Evolutionary conservation across 2,888 invertebrate genomes (phyloP), one percentile per base, ranked within the genome.

Genomic region (Metalampra italica): DNA sequence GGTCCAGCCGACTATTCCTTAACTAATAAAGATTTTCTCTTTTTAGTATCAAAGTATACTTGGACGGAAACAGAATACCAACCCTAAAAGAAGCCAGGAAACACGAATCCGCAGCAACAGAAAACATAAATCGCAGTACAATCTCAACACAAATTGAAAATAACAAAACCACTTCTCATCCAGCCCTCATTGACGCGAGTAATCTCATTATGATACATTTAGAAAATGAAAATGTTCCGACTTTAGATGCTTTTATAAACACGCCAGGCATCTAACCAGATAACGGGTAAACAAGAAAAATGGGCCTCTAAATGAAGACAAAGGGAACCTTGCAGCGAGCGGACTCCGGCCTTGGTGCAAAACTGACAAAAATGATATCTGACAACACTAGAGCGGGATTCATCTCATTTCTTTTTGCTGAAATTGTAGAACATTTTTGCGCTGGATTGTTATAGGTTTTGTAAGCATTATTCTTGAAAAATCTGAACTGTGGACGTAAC

Each of bases 231-330:
- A 55, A 54, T 43, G 48, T 50, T 49, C 46, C 45, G 41, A 30
- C 46, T 51, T 42, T 51, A 46, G 49, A 47, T 39, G 48, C 15
- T 54, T 53, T 53, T 49, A 53, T 48, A 48, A 47, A 54, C 45
- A 47, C 36, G 53, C 51, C 54, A 53, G 49, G 15, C 14, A n/a
- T 36, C 54, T 55, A 57, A 57, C 57, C 52, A 60, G 62, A 63
- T 78, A 69, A 66, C 58, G 70, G 61, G 73, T 77, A 80, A 82
- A 82, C 68, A 79, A 74, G 78, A 82, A 66, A 75, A 83, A 83
- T 82, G 73, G 71, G 56, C 58, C 65, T 56, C 68, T 59, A 78
- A 83, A 82, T 78, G 76, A 80, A 82, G 78, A 83, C 74, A 82
- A 82, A 75, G 68, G 69, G 68, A 66, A 63, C 59, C 61, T 53